These are phyloP conservation scores for Tenualosa thibaudeaui DNA, from an alignment of 2,797 vertebrate genomes.

Conservation along the genomic window DNA sequence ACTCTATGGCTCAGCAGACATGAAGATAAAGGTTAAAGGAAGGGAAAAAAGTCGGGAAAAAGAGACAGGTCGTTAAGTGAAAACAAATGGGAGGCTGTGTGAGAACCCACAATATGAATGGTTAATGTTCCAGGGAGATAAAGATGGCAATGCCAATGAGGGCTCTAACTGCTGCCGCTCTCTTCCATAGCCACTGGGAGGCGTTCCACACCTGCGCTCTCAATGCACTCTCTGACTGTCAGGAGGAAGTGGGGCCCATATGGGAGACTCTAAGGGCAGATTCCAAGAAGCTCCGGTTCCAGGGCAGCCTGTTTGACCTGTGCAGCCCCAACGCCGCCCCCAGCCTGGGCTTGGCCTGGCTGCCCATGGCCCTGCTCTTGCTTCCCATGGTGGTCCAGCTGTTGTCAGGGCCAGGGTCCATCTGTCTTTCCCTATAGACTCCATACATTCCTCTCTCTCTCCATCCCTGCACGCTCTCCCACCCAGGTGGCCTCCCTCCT, in stretches of 20 bases:
- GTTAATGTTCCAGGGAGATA: background rate
- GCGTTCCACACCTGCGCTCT: conserved; percentile 76
- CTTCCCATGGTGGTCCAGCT: conserved; percentile 55
- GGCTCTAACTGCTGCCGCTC: conserved; percentile 1
- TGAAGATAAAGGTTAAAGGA: conserved; percentile 22
- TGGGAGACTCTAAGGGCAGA: conserved; percentile 78
- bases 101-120: background rate
- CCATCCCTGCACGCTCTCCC: background rate
- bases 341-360: conserved; percentile 37
- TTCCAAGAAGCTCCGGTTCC: conserved; percentile 76
- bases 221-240: conserved; percentile 70
- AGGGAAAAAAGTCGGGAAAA: background rate
- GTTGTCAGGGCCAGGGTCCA: conserved; percentile 48
- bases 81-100: conserved; percentile 6
- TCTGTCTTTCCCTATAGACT: conserved; percentile 56
- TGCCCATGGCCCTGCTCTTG: conserved; percentile 54
- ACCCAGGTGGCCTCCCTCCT: background rate
- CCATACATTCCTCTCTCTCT: background rate
- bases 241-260: conserved; percentile 73
- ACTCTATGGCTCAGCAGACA: background rate
- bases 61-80: background rate
- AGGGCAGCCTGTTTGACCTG: conserved; percentile 78
- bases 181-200: conserved; percentile 75
- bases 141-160: background rate
- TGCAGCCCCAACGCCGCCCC: conserved; percentile 69